A percentile compares a stretch with the other conserved stretches of the same genome.
phyloP scores from a whole-genome alignment of 2,113 vertebrate species.

The Narcine bancroftii region DNA sequence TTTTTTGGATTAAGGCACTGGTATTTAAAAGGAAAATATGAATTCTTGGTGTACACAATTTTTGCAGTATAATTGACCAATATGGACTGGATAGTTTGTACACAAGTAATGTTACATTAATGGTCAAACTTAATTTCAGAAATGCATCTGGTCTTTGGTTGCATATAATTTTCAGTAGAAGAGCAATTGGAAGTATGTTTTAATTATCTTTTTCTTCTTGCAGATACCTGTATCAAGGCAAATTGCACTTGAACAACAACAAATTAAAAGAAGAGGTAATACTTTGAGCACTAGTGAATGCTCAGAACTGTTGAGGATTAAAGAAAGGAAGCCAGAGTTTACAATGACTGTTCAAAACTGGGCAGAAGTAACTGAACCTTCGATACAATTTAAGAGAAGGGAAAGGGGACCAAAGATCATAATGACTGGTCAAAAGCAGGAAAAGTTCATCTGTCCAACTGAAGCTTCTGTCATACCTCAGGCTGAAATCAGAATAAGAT shows the following conservation, averaged over 20 bases:
- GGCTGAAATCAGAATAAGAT: slow-evolving; percentile 7
- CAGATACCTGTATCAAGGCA: neutral
- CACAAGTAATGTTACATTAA: no score
- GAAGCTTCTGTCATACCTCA: no score
- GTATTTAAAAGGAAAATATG: no score
- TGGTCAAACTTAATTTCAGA: no score
- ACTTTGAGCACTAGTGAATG: neutral
- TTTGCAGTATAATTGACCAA: no score
- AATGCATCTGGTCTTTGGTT: no score
- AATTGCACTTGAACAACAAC: neutral
- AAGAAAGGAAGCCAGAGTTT: neutral
- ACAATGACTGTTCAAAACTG: neutral
- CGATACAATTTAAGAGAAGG: neutral
- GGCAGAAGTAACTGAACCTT: neutral
- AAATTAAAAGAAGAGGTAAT: neutral
- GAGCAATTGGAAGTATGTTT: neutral
- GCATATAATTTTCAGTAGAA: neutral
- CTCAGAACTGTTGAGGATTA: neutral
- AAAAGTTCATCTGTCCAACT: neutral
- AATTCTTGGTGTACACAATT: no score
- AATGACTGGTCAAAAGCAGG: neutral
- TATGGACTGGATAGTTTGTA: no score
- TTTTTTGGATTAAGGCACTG: no score
- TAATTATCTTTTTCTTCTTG: neutral
- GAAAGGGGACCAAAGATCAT: neutral